Evolutionary conservation across 2,113 vertebrate genomes (phyloP), one percentile per base, ranked within the genome.

Genomic region (Zosterops japonicus): DNA sequence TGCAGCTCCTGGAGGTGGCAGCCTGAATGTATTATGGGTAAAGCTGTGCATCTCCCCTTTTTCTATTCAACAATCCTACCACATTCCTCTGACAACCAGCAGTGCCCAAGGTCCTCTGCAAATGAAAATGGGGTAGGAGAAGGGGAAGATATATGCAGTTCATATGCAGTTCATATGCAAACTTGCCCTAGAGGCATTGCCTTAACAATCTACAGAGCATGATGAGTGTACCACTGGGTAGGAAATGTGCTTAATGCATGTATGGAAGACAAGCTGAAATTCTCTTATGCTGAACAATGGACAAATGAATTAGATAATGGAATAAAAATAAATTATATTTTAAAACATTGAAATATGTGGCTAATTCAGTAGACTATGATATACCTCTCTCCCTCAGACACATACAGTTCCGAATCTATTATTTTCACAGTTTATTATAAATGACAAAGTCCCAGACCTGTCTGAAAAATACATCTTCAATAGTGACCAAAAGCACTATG

Each of bases 31-130:
- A 10, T 25, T 11, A 86, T 6, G 28, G 82, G 13, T 16, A 82
- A 96, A 94, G 88, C 70, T 87, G 12, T 14, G 82, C 29, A 52
- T 82, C 39, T 84, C 53, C 78, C 17, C 47, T 80, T 59, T 35
- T 75, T 55, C 36, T 83, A 44, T 24, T 94, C 59, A 95, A 93
- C n/a, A 92, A 68, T 87, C 61, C 93, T 94, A 56, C 56, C 78
- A 44, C 2, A 47, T 97, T 95, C 89, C 96, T 89, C 82, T 90
- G 91, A 94, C 83, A 97, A 96, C 46, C 22, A 64, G 56, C 77
- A 87, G 81, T 79, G 63, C 68, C 68, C 39, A 90, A 83, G 50
- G 67, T 83, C 69, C 69, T 93, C 90, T 80, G 60, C 76, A 95
- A 97, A 97, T 56, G 64, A 93, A 94, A 97, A 81, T 31, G n/a